Percentiles rank a stretch among this genome's conserved stretches.
Evolutionary conservation across 2,797 vertebrate species (phyloP).

Genomic region (Rhinichthys osculus): DNA sequence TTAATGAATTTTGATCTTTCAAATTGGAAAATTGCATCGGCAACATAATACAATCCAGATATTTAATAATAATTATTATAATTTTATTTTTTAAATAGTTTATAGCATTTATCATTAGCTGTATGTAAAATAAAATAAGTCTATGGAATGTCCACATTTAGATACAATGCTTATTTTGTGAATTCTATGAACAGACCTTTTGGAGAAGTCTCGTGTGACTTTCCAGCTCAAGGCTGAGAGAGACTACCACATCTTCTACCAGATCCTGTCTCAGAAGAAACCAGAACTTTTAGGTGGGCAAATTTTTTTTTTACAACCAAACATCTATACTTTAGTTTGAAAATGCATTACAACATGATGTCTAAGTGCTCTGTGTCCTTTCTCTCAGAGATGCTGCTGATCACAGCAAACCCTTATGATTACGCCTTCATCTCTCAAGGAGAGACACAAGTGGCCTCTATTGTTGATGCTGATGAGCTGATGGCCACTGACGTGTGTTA

Average conservation of each 20-base stretch:
- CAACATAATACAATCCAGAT: too few species aligned
- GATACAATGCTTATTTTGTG: not conserved
- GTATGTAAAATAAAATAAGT: not conserved
- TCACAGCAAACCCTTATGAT: slow-evolving; percentile 88
- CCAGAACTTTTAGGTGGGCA: slow-evolving; percentile 79
- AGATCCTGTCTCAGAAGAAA: slow-evolving; percentile 83
- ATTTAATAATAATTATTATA: not conserved
- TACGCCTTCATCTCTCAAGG: slow-evolving; percentile 87
- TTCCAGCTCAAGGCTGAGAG: slow-evolving; percentile 84
- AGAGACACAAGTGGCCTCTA: slow-evolving; percentile 85
- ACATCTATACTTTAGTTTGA: not conserved
- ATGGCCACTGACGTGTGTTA: slow-evolving; percentile 84
- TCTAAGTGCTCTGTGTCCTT: not conserved
- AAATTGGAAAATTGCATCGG: not conserved
- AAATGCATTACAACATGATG: not conserved
- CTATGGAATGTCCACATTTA: not conserved
- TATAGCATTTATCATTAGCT: not conserved
- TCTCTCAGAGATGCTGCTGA: slow-evolving; percentile 82
- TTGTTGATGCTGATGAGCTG: slow-evolving; percentile 84
- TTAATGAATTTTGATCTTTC: not conserved
- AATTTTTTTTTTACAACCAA: not conserved
- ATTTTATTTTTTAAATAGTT: not conserved
- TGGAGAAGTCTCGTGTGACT: slow-evolving; percentile 83
- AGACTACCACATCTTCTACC: slow-evolving; percentile 86
- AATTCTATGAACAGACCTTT: slow-evolving; percentile 72